Base-by-base conservation (phyloP, 2,113 vertebrate genomes). In the Lepidothrix coronata region DNA sequence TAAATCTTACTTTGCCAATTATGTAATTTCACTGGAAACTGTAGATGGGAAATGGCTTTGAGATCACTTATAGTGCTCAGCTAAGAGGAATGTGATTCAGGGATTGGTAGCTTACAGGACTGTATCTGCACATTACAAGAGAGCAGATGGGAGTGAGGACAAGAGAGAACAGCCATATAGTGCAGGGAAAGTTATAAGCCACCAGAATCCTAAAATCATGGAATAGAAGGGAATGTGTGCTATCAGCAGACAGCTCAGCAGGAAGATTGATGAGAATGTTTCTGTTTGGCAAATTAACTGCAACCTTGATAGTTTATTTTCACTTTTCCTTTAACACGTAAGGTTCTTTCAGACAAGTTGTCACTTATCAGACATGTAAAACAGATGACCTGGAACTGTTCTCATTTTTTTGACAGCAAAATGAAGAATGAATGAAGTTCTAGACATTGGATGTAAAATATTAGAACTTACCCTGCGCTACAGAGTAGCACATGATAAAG, bases 401-500 rank as follows among this genome's bases (percentile, higher is more conserved):
- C 20, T 77, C 3, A 8, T 67, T 35, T 28, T 57, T 91, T 77
- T 78, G 59, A 80, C 17, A 77, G 74, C 33, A 51, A 52, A 85
- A 48, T 21, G 67, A 85, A 62, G 52, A 87, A 11, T 41, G 39
- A 74, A 19, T 39, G 48, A 90, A 62, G 49, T 48, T 44, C 39
- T 44, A 62, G 79, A 46, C 51, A n/a, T 1, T 4, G 24, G 31
- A 14, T 33, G 27, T 49, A 57, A 54, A 87, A 57, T 24, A 30
- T 1, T 9, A 51, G 65, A 59, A 86, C 65, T 97, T 92, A 99
- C 99, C 99, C 98, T 99, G 98, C 0, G 99, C 99, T 58, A 99
- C 99, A 6, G 99, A 99, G 96, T 99, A 99, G 83, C 99, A 99
- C 99, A 99, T 99, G 91, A 99, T 97, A 78, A 99, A 99, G 93